These are phyloP conservation scores for Isaurus tuberculatus DNA, from an alignment of 92 coral and sea anemone genomes.

Conservation along the genomic window DNA sequence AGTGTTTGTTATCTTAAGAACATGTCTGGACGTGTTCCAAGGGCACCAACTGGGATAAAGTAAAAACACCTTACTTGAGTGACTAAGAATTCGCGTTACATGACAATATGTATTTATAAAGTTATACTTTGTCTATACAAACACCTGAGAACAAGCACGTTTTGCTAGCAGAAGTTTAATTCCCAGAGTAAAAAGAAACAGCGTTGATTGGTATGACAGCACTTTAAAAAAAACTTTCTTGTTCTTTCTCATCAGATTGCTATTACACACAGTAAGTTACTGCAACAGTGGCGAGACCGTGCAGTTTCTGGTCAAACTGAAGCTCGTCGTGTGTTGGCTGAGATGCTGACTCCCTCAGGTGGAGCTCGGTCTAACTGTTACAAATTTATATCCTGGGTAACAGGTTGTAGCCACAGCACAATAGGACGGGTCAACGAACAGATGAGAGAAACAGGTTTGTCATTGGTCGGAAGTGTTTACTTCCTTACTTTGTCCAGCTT, in stretches of 20 bases:
- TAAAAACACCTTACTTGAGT: no score
- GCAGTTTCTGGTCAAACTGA: constrained; percentile 97
- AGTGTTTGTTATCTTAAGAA: no score
- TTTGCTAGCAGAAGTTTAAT: no score
- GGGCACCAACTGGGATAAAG: no score
- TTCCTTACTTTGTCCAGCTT: background rate
- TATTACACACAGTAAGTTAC: constrained; percentile 82
- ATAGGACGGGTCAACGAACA: constrained; percentile 98
- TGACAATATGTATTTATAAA: no score
- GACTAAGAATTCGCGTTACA: no score
- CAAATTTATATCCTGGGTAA: constrained; percentile 98
- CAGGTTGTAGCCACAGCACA: constrained; percentile 98
- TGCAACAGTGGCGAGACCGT: constrained; percentile 98
- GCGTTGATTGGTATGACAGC: no score
- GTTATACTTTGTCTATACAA: no score
- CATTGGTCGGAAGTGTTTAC: background rate
- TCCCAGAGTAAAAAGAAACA: no score
- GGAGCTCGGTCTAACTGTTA: constrained; percentile 99
- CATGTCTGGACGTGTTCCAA: no score
- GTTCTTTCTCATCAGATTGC: constrained; percentile 72
- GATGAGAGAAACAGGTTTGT: constrained; percentile 95
- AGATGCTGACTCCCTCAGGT: constrained; percentile 98
- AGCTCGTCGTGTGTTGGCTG: constrained; percentile 98
- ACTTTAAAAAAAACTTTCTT: background rate
- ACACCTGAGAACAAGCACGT: no score